Base-by-base conservation (phyloP, 2,888 invertebrate genomes). In the Mesorhabditis sp. region DNA sequence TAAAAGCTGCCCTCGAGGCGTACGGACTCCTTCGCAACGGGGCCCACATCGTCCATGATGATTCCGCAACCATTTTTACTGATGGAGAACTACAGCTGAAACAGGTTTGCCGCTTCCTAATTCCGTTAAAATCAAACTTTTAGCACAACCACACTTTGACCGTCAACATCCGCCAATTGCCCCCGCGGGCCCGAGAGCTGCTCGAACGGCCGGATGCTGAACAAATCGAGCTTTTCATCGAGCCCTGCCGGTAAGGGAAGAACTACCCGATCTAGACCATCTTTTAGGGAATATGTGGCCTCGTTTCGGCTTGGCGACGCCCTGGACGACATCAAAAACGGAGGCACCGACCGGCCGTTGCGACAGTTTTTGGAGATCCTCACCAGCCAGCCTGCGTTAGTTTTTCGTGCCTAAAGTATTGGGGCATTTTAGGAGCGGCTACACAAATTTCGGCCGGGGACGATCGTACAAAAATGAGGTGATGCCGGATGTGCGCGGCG, bases 61-160 rank as follows among this genome's bases (percentile, higher is more conserved):
- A 50, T n/a, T 10, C 58, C 10, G 58, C 58, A 13, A 50, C n/a
- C n/a, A 10, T 50, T 50, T 50, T 50, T n/a, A n/a, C 58, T 10
- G n/a, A n/a, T 50, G 58, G n/a, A 50, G 7, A n/a, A 13, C 58
- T 50, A 10, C 10, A 50, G 58, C 58, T 50, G 58, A 50, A 50
- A 50, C 58, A 10, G 58, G 58, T 50, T 10, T 13, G 58, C n/a
- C 58, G 7, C n/a, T n/a, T 13, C 7, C 7, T 10, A 50, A 50
- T 50, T 28, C 28, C 28, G 28, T 28, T 28, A 28, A 28, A 28
- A 28, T 28, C 28, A 28, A 28, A 28, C 28, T 50, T 50, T 50
- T n/a, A 50, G 58, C n/a, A 50, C 58, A 10, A 50, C 58, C 7
- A n/a, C 58, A 50, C n/a, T 50, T n/a, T 50, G 58, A 50, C 58